A percentile compares a stretch with the other conserved stretches of the same genome.
Conservation (phyloP, 2,113 vertebrate species). For the Aegithalos caudatus region DNA sequence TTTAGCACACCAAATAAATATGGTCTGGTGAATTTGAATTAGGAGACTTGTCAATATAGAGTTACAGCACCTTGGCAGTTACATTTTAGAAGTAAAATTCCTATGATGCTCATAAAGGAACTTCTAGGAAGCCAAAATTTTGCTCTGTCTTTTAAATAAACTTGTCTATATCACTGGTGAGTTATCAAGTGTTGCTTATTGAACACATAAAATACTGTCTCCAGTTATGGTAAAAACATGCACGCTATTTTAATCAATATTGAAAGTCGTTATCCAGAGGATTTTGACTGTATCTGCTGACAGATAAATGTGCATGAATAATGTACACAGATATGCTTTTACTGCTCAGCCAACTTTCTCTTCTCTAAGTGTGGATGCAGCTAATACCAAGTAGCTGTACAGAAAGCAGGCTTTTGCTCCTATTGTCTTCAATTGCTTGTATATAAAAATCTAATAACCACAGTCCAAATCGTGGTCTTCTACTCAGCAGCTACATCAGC, state of each 20-base stretch:
- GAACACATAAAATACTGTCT: neutral
- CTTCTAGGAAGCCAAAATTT: neutral
- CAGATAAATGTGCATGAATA: slow-evolving; percentile 25
- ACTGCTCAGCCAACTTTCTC: neutral
- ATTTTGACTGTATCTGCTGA: slow-evolving; percentile 18
- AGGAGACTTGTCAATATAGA: neutral
- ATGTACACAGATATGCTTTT: neutral
- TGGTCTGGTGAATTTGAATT: neutral
- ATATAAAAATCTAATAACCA: neutral
- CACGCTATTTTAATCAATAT: neutral
- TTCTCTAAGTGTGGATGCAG: neutral
- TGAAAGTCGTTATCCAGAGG: neutral
- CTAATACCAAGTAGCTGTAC: neutral
- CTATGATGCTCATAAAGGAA: neutral
- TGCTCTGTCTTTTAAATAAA: neutral
- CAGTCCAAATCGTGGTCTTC: neutral
- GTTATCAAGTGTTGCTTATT: neutral
- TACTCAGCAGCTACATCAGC: neutral
- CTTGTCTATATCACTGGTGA: neutral
- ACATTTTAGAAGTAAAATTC: neutral
- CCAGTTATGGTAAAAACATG: slow-evolving; percentile 21
- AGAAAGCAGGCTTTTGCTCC: neutral
- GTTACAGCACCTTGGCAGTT: neutral
- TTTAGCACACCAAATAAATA: neutral
- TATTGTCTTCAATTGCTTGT: neutral